Evolutionary conservation across 2,888 invertebrate genomes (phyloP), one percentile per base, ranked within the genome.

Genomic region (Physocephala rufipes): DNA sequence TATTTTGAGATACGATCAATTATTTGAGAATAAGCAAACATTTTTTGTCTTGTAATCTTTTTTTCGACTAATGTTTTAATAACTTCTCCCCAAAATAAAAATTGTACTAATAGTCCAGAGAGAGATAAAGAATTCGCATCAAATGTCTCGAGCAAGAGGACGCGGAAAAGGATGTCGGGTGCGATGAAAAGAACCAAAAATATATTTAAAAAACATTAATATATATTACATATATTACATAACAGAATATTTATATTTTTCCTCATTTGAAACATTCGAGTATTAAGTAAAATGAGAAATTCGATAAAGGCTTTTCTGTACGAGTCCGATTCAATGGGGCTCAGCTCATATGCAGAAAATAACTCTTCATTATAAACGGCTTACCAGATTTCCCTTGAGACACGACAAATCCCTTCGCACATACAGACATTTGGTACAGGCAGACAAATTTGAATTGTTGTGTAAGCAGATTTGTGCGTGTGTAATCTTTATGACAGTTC

Each of bases 291-390:
- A 47, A 26, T 47, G 12, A 9, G 47, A 43, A 61, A 2, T 30
- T 30, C 15, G 24, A 12, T 5, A 16, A 58, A 58, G 16, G 24
- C 53, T 53, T 58, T 26, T 58, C 13, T 58, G 58, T 16, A 15
- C 16, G 7, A 55, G 21, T 28, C 26, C 58, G 19, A 28, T 58
- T 47, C 19, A 19, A 59, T 19, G 47, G 28, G 45, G 47, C 30
- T 45, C 47, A 15, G 59, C 61, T 26, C 51, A 63, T 78, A 79
- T 79, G 81, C 74, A 74, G 73, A 73, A 71, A 70, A 68, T 61
- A 75, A 75, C 79, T 79, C 78, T 81, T 84, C 84, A 85, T 84
- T 84, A 85, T 83, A 84, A 85, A 85, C 85, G 84, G 84, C 84
- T 84, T 84, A 84, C 77, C 80, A 83, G 82, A 85, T 84, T 84